Evolutionary conservation across 2,113 vertebrate species (phyloP).

Genomic region (Pedionomus torquatus): DNA sequence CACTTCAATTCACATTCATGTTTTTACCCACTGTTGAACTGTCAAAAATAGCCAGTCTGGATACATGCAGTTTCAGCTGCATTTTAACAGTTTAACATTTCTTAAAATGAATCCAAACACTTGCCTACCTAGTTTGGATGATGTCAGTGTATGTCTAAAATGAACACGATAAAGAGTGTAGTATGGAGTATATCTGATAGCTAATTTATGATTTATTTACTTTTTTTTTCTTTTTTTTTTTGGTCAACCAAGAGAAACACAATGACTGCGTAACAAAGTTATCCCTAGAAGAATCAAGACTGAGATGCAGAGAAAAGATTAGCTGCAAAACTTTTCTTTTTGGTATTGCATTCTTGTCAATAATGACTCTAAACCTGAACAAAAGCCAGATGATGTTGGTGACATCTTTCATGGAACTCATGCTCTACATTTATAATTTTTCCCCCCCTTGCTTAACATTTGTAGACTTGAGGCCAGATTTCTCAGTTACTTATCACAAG

Average conservation of each 20-base stretch:
- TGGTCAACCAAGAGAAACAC: neutral
- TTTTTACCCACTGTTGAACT: neutral
- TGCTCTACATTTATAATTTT: fast-evolving
- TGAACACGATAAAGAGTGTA: neutral
- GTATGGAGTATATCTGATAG: neutral
- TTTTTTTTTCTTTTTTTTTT: neutral
- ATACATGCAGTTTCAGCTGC: constrained; percentile 15
- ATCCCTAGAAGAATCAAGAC: neutral
- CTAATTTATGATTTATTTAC: neutral
- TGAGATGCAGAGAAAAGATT: neutral
- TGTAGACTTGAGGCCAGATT: neutral
- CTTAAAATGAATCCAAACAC: constrained; percentile 9
- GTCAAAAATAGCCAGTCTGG: constrained; percentile 1
- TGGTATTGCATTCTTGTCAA: neutral
- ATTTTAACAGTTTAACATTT: constrained; percentile 26
- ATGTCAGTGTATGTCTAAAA: neutral
- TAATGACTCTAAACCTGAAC: neutral
- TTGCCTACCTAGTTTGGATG: neutral
- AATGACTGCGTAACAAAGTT: neutral
- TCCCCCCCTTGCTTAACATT: neutral
- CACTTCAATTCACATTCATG: neutral
- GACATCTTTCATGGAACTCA: neutral
- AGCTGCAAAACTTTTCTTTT: neutral
- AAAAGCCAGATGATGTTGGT: neutral
- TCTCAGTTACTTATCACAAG: neutral